Evolutionary conservation across 92 coral and sea anemone genomes (phyloP), one percentile per base, ranked within the genome.

Genomic region (Scolanthus callimorphus): DNA sequence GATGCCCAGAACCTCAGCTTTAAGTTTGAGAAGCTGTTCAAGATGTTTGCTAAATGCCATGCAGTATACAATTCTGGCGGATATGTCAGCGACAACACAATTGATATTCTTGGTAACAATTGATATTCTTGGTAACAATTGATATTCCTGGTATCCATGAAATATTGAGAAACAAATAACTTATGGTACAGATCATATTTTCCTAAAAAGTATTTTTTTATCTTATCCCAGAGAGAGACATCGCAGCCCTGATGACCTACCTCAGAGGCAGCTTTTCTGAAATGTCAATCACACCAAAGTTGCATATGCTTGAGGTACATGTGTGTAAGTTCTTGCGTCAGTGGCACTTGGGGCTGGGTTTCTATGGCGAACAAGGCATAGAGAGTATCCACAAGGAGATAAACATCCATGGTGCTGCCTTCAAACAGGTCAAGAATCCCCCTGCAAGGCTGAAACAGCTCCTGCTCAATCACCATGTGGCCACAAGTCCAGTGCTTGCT

Each of bases 21-120:
- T 4, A 74, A 74, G 23, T 74, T 65, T 57, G 30, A 65, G 48
- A 24, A 30, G 20, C 43, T 28, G 20, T 56, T 74, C 34, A 27
- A 46, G 20, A 25, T 74, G 28, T 74, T 64, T 38, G 67, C 67
- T 13, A 39, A 54, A 11, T 65, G 74, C 60, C 67, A 65, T 34
- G 39, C 29, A 45, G 58, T 73, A 19, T 73, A 63, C 23, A 71
- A 73, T 27, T 27, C 49, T 23, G 65, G 70, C 29, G 30, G 55
- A 1, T 45, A 73, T 50, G 50, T 73, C 9, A 24, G 31, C 12
- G 70, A 71, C n/a, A 62, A 52, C 19, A 71, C 10, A n/a, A 41
- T 71, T 57, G n/a, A n/a, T n/a, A n/a, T n/a, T n/a, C n/a, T n/a
- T n/a, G n/a, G n/a, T n/a, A n/a, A n/a, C n/a, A n/a, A n/a, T n/a